Evolutionary conservation across 2,888 invertebrate species (phyloP), one percentile per base, ranked within the genome.

Genomic region (Ennomos fuscantarius): DNA sequence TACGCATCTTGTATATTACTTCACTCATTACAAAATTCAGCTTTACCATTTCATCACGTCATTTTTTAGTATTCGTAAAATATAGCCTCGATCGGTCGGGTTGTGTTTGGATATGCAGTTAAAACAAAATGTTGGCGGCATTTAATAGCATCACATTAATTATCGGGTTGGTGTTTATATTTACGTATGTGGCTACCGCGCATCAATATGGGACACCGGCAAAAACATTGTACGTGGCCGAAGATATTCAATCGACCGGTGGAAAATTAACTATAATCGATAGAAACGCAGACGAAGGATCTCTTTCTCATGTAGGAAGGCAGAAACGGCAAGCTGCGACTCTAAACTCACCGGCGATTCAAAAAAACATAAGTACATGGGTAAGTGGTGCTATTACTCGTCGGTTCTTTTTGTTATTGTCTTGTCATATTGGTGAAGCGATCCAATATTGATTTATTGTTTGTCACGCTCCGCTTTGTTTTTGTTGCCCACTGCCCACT

Each of bases 341-440:
- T 41, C 66, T 84, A 63, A 74, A 85, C 61, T 69, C 83, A 62
- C 79, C 86, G 55, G 70, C 73, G 39, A 66, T 79, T 55, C 74
- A 78, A 69, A 87, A 83, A 80, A 91, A 90, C 71, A 87, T 89
- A 62, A 92, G 86, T 82, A 89, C 90, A 78, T 91, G 91, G 92
- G 92, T 93, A 88, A 86, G 58, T 59, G 50, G 31, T 13, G 31
- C 10, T 11, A 35, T 9, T 12, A 32, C 31, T 10, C n/a, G 13
- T 43, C 24, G 10, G 65, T 6, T 70, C 10, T 36, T 11, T 37
- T 48, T 49, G 43, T 52, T 51, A 42, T 51, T 51, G 36, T 57
- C 62, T 71, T 69, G 74, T 70, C 24, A 5, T 70, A 64, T 57
- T 50, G 51, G 45, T 49, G 55, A 62, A 41, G 49, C 46, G 52